These are phyloP conservation scores for Dasyurus viverrinus DNA, from an alignment of 2,113 vertebrate genomes.

Conservation along the genomic window DNA sequence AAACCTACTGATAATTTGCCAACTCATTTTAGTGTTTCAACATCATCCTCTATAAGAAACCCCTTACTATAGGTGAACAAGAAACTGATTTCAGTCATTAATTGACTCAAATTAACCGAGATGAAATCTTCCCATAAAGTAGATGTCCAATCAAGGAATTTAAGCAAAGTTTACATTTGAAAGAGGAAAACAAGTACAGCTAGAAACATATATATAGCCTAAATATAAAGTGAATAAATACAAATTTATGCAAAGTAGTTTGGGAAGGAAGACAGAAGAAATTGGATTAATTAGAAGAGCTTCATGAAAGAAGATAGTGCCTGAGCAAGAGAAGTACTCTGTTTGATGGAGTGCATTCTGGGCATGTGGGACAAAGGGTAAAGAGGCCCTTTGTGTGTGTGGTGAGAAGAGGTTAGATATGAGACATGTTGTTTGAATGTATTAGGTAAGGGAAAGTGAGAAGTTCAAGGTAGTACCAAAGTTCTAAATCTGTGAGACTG, in stretches of 20 bases:
- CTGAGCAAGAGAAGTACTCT: neutral
- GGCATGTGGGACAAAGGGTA: neutral
- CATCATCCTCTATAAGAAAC: neutral
- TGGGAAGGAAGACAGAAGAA: neutral
- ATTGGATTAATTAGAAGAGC: neutral
- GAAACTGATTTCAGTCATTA: constrained; percentile 18
- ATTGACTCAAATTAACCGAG: neutral
- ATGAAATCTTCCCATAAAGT: constrained; percentile 28
- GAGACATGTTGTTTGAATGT: neutral
- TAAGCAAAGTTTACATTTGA: neutral
- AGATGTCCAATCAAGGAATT: neutral
- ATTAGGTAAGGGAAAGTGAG: neutral
- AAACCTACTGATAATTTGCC: constrained; percentile 35
- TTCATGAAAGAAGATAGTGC: neutral
- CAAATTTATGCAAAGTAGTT: neutral
- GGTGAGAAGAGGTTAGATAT: neutral
- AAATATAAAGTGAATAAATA: neutral
- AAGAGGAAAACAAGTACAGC: neutral
- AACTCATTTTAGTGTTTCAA: neutral
- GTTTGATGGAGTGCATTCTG: neutral
- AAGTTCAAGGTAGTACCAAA: neutral
- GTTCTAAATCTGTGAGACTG: neutral
- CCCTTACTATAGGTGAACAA: constrained; percentile 3
- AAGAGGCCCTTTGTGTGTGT: neutral
- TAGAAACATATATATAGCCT: neutral